Conservation (phyloP, 2,797 vertebrate species). For the Neosilurus mollespiculum region DNA sequence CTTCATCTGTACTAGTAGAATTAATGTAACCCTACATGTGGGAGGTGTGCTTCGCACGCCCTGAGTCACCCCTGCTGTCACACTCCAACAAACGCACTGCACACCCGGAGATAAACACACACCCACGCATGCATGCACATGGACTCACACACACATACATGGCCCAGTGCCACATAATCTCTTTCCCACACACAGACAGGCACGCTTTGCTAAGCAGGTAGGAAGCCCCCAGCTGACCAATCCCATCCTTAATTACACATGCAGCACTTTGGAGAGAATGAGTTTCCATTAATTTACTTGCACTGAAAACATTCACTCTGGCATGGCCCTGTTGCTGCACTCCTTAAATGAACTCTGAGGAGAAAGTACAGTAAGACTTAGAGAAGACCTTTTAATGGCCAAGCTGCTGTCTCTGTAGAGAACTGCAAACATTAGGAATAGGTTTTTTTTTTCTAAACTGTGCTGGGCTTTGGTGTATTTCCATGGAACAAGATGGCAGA, state of each 20-base stretch:
- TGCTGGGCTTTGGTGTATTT: conserved; percentile 5
- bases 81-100: conserved; percentile 45
- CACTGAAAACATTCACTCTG: conserved; percentile 76
- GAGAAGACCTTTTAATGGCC: conserved; percentile 23
- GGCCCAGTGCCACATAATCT: conserved; percentile 37
- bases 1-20: conserved; percentile 72
- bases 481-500: neutral
- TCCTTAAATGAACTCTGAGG: conserved; percentile 28
- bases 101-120: conserved; percentile 43
- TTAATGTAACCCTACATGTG: conserved; percentile 63
- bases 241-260: conserved; percentile 81
- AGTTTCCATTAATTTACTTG: conserved; percentile 92
- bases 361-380: conserved; percentile 5
- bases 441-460: neutral
- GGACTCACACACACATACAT: conserved; percentile 21
- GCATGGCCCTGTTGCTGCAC: conserved; percentile 34
- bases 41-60: conserved; percentile 48
- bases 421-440: neutral
- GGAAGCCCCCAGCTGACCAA: conserved; percentile 62
- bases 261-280: conserved; percentile 91
- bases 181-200: conserved; percentile 44
- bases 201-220: conserved; percentile 75
- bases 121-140: conserved; percentile 36
- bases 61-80: conserved; percentile 50
- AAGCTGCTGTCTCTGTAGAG: conserved; percentile 15